Conservation (phyloP, 2,888 invertebrate species). For the Hydrotaea cyrtoneurina region DNA sequence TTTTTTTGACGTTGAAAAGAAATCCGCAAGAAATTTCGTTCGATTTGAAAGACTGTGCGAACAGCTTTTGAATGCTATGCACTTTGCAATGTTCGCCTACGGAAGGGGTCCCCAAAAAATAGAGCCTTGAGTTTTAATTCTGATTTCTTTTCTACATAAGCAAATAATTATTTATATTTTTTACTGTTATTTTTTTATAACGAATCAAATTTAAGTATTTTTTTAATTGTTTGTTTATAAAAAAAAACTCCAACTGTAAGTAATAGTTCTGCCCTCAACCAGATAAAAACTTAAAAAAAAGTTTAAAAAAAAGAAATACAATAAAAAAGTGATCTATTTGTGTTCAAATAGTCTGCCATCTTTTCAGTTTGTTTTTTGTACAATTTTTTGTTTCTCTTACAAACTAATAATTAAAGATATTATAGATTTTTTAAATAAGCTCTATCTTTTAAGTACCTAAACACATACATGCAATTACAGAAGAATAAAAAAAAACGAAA, state of each 20-base stretch:
- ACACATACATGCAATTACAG: neutral
- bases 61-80: slow-evolving; percentile 21
- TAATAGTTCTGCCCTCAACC: neutral
- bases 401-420: slow-evolving; percentile 31
- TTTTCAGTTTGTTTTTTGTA: slow-evolving; percentile 26
- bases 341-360: slow-evolving; percentile 65
- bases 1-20: neutral
- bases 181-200: slow-evolving; percentile 32
- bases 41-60: neutral
- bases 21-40: neutral
- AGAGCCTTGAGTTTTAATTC: neutral
- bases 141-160: slow-evolving; percentile 14
- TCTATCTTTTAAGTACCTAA: slow-evolving; percentile 27
- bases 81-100: slow-evolving; percentile 2
- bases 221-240: slow-evolving; percentile 19
- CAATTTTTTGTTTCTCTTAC: neutral
- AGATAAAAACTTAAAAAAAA: slow-evolving; percentile 13
- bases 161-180: slow-evolving; percentile 26
- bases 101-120: neutral
- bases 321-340: slow-evolving; percentile 53
- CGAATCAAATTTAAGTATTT: slow-evolving; percentile 31
- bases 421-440: slow-evolving; percentile 32
- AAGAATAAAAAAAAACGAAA: neutral
- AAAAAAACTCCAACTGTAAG: slow-evolving; percentile 15
- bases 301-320: neutral